phyloP scores from a whole-genome alignment of 92 coral and sea anemone genomes.

The Heliopora coerulea region DNA sequence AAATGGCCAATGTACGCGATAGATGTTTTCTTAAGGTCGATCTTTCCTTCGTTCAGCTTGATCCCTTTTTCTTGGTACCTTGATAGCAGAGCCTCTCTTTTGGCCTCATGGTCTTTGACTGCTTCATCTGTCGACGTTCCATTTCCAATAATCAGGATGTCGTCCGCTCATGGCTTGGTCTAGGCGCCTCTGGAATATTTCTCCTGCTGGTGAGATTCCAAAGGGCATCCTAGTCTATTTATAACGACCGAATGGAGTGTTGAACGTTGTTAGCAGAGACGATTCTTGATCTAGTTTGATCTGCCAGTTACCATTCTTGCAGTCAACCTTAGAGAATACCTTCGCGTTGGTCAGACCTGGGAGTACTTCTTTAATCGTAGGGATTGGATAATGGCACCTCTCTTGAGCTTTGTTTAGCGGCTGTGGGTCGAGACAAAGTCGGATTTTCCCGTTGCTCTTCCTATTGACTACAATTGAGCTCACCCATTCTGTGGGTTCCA shows the following conservation, averaged over 20 bases:
- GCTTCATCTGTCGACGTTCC: constrained; percentile 35
- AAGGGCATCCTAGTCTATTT: constrained; percentile 39
- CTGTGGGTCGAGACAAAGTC: constrained; percentile 42
- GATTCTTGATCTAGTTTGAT: constrained; percentile 21
- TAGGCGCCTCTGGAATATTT: constrained; percentile 40
- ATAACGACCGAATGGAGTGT: constrained; percentile 43
- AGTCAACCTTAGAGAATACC: constrained; percentile 31
- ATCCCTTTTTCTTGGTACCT: constrained; percentile 43
- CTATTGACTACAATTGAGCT: background rate
- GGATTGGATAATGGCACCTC: constrained; percentile 50
- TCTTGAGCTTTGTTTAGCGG: constrained; percentile 45
- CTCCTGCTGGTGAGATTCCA: constrained; percentile 47
- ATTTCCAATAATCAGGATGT: constrained; percentile 41
- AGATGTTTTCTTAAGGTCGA: constrained; percentile 29
- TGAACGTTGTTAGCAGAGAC: constrained; percentile 19
- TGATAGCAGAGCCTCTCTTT: constrained; percentile 5
- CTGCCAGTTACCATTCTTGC: constrained; percentile 33
- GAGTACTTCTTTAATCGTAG: constrained; percentile 26
- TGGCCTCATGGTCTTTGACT: constrained; percentile 36
- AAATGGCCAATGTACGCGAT: constrained; percentile 47
- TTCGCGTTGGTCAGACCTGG: constrained; percentile 44
- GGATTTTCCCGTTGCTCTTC: background rate
- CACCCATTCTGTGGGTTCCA: background rate
- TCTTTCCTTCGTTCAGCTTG: constrained; percentile 22
- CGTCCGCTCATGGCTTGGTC: constrained; percentile 34